These are phyloP conservation scores for Argya squamiceps DNA, from an alignment of 2,797 vertebrate genomes.

Conservation along the genomic window DNA sequence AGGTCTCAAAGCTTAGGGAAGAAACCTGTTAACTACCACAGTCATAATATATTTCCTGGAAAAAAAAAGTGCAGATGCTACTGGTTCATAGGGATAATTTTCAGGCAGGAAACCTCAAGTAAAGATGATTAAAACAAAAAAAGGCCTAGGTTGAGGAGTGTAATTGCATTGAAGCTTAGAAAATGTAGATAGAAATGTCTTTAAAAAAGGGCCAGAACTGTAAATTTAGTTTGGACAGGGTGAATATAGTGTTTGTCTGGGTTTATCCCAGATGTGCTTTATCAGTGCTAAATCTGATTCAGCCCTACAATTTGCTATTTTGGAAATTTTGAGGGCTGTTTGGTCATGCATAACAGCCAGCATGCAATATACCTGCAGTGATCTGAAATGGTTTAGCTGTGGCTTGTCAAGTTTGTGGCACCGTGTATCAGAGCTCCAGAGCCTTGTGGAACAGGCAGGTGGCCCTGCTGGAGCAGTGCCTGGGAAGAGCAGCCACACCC, in stretches of 20 bases:
- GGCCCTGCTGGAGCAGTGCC: fast-evolving
- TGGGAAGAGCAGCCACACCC: fast-evolving
- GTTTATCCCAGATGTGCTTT: neutral
- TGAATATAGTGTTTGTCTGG: neutral
- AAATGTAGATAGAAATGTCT: neutral
- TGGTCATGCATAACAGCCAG: fast-evolving
- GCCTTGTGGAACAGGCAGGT: fast-evolving
- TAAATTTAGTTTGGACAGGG: neutral
- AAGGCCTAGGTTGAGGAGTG: neutral
- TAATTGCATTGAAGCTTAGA: neutral
- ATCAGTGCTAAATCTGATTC: neutral
- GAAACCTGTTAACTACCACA: neutral
- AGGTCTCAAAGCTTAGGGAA: neutral
- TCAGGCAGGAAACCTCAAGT: neutral
- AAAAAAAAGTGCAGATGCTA: neutral
- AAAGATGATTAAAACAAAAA: neutral
- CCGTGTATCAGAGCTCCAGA: fast-evolving
- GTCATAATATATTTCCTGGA: neutral
- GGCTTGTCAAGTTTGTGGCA: neutral
- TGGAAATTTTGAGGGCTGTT: fast-evolving
- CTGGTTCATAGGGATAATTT: neutral
- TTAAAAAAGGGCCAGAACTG: neutral
- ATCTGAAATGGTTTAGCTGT: fast-evolving
- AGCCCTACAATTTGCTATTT: neutral
- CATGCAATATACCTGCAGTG: neutral